Evolutionary conservation across 1,140 invertebrate genomes (phyloP).

Genomic region (Nephila pilipes): DNA sequence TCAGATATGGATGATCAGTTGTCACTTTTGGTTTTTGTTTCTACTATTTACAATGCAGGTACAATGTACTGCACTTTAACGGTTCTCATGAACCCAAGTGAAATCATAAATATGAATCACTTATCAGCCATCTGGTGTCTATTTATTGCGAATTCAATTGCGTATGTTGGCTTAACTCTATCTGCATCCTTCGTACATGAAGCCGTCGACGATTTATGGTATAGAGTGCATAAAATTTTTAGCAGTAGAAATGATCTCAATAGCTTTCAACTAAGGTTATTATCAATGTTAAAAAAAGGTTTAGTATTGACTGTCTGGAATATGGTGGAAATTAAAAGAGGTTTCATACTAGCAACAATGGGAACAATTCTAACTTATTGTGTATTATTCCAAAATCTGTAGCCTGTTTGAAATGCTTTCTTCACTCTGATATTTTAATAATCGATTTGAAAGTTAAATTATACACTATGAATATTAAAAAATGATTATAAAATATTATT

Average conservation of each 20-base stretch:
- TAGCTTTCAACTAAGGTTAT: background rate
- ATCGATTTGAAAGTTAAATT: too few relatives aligned
- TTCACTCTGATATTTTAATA: too few relatives aligned
- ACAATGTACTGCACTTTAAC: background rate
- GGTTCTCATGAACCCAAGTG: background rate
- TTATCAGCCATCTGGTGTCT: background rate
- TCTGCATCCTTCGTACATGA: background rate
- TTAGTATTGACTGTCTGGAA: constrained; percentile 12
- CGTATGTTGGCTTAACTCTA: background rate
- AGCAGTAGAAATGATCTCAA: background rate
- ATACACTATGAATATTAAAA: too few relatives aligned
- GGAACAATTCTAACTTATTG: constrained; percentile 33
- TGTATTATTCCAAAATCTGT: too few relatives aligned
- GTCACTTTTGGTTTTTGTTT: background rate
- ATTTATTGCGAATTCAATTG: background rate
- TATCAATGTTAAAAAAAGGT: background rate
- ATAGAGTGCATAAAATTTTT: background rate
- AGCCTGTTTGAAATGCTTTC: too few relatives aligned
- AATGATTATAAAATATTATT: too few relatives aligned
- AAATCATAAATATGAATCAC: background rate
- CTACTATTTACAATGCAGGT: background rate
- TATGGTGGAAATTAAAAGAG: constrained; percentile 14
- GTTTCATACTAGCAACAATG: constrained; percentile 2
- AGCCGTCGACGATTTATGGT: background rate
- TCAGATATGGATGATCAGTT: background rate